Evolutionary conservation across 1,140 invertebrate genomes (phyloP), one percentile per base, ranked within the genome.

Genomic region (Aphidius ervi): DNA sequence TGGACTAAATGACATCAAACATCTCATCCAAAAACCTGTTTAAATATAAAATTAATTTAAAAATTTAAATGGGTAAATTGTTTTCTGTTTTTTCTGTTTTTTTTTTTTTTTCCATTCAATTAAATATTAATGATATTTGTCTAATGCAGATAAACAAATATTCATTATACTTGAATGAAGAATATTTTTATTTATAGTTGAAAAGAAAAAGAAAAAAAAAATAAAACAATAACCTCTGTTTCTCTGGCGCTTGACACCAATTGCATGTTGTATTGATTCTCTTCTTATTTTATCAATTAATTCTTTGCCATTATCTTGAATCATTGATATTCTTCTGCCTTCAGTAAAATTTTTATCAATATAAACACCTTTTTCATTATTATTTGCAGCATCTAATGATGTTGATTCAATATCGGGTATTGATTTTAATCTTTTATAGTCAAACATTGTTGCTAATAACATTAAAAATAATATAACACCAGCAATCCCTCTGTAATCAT

Each of bases 1-100:
- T 7, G 84, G 80, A 16, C 85, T 85, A 70, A 88, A 88, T 4
- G 84, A 84, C 52, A 87, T 69, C 54, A 88, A 66, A 56, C 85
- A 74, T 68, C 81, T 84, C 5, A 83, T 70, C 74, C 81, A 82
- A 20, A 83, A 69, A 37, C 83, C 84, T 86, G 71, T 20, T 47
- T 23, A 1, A 50, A 39, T 20, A 49, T 7, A 37, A 37, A 52
- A 60, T 42, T 5, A 43, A 7, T 16, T 9, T 43, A 43, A 6
- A 16, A 5, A 45, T 16, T 43, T 4, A 40, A 55, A 43, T 4
- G 4, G 45, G n/a, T n/a, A 58, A 39, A 10, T 40, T 47, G 23
- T 47, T 31, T 43, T 7, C 16, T 16, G 16, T 16, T 16, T 16
- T 16, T 16, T 16, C 16, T 16, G 16, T 16, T 16, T 1, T 16